A percentile compares a stretch with the other conserved stretches of the same genome.
phyloP scores from a whole-genome alignment of 1,140 invertebrate species.

The Trinorchestia longiramus region DNA sequence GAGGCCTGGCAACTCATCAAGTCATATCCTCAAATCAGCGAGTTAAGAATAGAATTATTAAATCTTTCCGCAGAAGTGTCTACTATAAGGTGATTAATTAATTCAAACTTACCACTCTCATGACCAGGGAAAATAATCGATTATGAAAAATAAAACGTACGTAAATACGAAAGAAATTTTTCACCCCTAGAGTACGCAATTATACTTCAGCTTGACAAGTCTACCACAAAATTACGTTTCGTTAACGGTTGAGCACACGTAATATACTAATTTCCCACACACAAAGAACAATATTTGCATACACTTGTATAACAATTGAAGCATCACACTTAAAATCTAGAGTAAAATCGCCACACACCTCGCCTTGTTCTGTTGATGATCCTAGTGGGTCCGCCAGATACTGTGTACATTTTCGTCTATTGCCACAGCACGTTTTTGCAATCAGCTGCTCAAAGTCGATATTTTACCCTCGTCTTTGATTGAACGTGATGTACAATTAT shows the following conservation, averaged over 20 bases:
- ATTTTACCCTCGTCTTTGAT: neutral
- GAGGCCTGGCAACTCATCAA: too few relatives aligned
- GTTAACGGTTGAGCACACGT: neutral
- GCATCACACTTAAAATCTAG: neutral
- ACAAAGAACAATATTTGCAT: too few relatives aligned
- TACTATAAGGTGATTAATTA: too few relatives aligned
- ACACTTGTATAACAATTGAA: too few relatives aligned
- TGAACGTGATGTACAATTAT: neutral
- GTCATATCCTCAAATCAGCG: too few relatives aligned
- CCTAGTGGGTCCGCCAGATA: slow-evolving; percentile 56
- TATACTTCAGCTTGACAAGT: neutral
- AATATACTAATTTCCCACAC: neutral
- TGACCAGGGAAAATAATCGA: too few relatives aligned
- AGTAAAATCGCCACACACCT: slow-evolving; percentile 20
- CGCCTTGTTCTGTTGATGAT: slow-evolving; percentile 58
- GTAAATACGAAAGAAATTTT: too few relatives aligned
- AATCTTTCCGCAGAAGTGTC: too few relatives aligned
- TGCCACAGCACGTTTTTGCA: slow-evolving; percentile 30
- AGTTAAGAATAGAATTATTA: too few relatives aligned
- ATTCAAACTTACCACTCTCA: too few relatives aligned
- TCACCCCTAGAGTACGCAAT: too few relatives aligned
- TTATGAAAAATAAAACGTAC: too few relatives aligned
- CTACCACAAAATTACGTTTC: neutral
- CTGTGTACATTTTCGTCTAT: slow-evolving; percentile 57
- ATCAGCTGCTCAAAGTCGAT: slow-evolving; percentile 50